phyloP scores from a whole-genome alignment of 2,113 vertebrate species.

The Podocnemis expansa region DNA sequence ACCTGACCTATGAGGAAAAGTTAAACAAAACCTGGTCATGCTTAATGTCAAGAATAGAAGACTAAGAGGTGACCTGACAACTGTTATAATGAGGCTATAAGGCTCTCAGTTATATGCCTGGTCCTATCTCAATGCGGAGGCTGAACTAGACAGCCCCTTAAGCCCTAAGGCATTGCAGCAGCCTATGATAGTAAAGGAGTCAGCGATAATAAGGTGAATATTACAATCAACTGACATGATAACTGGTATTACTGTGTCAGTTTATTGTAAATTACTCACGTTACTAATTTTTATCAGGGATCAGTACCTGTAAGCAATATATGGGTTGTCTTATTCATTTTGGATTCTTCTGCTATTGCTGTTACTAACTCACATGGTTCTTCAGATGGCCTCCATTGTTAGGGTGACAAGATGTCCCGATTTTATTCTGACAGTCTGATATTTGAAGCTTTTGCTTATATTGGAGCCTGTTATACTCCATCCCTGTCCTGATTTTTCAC shows the following conservation, averaged over 20 bases:
- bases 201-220: background rate
- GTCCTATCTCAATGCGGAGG: background rate
- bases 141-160: background rate
- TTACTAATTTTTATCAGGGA: background rate
- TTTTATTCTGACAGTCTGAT: no score
- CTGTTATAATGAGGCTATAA: no score
- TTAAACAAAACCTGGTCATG: background rate
- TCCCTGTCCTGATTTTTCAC: no score
- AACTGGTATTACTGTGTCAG: no score
- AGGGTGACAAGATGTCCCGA: no score
- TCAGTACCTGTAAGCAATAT: background rate
- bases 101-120: background rate
- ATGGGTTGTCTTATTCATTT: background rate
- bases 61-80: background rate
- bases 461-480: no score
- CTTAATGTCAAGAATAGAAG: background rate
- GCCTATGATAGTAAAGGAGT: background rate
- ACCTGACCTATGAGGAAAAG: background rate
- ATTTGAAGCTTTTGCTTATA: no score
- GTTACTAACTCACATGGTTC: background rate
- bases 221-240: background rate
- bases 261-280: background rate
- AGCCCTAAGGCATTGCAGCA: background rate
- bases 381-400: constrained; percentile 13
- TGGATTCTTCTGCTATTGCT: background rate